A percentile compares a stretch with the other conserved stretches of the same genome.
Conservation (phyloP, 2,113 vertebrate species). For the Rhizomys pruinosus region DNA sequence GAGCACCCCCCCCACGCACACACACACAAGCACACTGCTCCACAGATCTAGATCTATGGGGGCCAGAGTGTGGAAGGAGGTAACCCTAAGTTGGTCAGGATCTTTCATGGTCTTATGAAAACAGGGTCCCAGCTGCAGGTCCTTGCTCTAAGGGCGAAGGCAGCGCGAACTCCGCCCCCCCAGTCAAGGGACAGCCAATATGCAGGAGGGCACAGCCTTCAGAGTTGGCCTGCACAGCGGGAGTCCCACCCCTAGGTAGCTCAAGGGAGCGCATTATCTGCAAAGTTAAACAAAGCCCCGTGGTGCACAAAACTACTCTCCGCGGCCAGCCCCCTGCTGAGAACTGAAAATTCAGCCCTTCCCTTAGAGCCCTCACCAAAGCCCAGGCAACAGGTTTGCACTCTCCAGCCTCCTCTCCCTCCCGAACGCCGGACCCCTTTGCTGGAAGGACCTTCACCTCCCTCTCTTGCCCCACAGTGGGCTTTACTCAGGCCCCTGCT, state of each 20-base stretch:
- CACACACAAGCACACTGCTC: neutral
- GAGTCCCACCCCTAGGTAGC: neutral
- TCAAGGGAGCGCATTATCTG: neutral
- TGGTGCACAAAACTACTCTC: neutral
- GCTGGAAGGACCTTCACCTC: neutral
- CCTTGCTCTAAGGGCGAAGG: neutral
- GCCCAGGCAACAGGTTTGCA: neutral
- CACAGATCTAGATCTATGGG: neutral
- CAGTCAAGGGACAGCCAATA: neutral
- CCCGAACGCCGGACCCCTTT: neutral
- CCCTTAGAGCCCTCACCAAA: neutral
- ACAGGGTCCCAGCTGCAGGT: accelerated
- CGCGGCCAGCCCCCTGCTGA: neutral
- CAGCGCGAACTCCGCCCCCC: neutral
- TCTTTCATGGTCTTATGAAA: neutral
- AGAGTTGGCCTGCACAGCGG: neutral
- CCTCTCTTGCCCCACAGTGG: neutral
- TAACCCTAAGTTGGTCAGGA: neutral
- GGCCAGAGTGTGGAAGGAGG: accelerated
- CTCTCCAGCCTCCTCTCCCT: neutral
- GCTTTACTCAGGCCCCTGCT: neutral
- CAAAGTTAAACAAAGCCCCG: constrained; percentile 63
- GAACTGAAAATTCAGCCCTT: neutral
- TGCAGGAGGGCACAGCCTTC: neutral
- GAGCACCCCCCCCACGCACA: too few relatives aligned